Evolutionary conservation across 2,888 invertebrate species (phyloP), one percentile per base, ranked within the genome.

Genomic region (Clivina fossor): DNA sequence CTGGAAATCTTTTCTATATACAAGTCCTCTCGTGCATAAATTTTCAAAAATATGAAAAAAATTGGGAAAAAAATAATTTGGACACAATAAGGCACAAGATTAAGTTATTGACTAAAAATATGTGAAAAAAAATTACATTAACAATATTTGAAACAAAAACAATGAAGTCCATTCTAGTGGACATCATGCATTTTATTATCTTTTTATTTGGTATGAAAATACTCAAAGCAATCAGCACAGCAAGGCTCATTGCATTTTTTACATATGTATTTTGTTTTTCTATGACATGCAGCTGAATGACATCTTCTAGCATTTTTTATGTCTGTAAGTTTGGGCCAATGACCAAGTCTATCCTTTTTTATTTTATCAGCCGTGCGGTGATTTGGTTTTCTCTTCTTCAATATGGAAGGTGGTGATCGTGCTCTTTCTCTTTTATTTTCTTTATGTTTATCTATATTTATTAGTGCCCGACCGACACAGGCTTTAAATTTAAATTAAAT

Each of bases 251-350:
- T 20, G 26, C 49, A 49, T 35, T 37, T 48, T 37, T 49, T 35
- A 15, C 49, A 49, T 24, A 49, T 49, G 22, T 37, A 49, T 26
- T 49, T 49, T 20, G 49, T 49, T 49, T 24, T 49, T 13, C 49
- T 33, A 24, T 49, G 35, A 26, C 49, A 49, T 26, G 49, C 20
- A 15, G 37, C 13, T 24, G 49, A 49, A 7, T 20, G 15, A 13
- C 49, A 49, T 16, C 49, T 16, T 11, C 20, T 49, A 22, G 49
- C 49, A 37, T 49, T 49, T 49, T 49, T 49, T 37, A 37, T 35
- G 16, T 38, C 37, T 49, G 22, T 19, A 19, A 49, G 22, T 49
- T 49, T 49, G 9, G 37, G 37, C 37, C 37, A 37, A 15, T 37
- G 37, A 16, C 37, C 37, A 37, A 37, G 16, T 18, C 37, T 19